Evolutionary conservation across 2,797 vertebrate species (phyloP).

Genomic region (Alosa sapidissima): DNA sequence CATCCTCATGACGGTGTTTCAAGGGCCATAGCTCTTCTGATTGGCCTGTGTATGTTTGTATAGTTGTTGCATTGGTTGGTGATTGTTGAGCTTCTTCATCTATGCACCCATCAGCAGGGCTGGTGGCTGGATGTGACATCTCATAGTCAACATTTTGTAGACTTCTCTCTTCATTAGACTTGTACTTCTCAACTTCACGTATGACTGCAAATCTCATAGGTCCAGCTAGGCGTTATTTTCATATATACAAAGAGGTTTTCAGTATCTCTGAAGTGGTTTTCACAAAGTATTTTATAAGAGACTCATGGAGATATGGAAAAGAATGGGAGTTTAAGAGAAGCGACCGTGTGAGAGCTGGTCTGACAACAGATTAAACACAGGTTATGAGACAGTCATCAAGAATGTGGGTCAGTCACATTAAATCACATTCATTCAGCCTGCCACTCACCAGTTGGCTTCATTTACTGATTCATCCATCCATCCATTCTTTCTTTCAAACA

Average conservation of each 20-base stretch:
- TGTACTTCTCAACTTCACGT: constrained; percentile 52
- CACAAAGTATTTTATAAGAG: constrained; percentile 66
- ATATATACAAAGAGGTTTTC: constrained; percentile 81
- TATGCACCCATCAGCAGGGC: constrained; percentile 61
- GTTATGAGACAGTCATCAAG: constrained; percentile 41
- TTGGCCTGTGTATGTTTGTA: constrained; percentile 46
- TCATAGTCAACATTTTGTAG: constrained; percentile 69
- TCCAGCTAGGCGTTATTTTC: constrained; percentile 78
- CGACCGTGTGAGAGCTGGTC: constrained; percentile 75
- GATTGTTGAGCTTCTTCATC: constrained; percentile 66
- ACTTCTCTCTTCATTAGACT: constrained; percentile 63
- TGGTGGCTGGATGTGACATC: constrained; percentile 66
- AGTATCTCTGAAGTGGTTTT: constrained; percentile 73
- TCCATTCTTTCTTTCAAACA: constrained; percentile 58
- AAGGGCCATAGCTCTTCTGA: constrained; percentile 67
- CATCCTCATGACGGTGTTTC: constrained; percentile 66
- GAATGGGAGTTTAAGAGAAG: constrained; percentile 74
- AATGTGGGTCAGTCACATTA: constrained; percentile 33
- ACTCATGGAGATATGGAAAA: constrained; percentile 63
- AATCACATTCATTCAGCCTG: constrained; percentile 40
- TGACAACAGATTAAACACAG: constrained; percentile 58
- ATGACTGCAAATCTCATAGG: constrained; percentile 65
- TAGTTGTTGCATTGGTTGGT: constrained; percentile 45
- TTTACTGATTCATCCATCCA: constrained; percentile 45
- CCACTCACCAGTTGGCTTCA: background rate